Base-by-base conservation (phyloP, 64 coral and sea anemone genomes). In the Actinia equina region DNA sequence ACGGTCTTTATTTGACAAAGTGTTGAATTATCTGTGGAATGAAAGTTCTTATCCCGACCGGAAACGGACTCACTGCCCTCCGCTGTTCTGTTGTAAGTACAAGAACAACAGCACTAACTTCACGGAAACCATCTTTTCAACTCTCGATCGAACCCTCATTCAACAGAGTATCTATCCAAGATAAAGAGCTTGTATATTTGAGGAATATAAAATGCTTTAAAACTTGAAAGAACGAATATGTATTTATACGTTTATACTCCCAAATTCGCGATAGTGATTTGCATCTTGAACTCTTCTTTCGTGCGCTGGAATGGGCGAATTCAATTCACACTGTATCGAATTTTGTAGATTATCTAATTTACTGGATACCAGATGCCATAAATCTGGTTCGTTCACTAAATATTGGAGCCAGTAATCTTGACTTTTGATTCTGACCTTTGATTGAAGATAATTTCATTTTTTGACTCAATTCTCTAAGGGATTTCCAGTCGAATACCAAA, bases 1-100 rank as follows among this genome's bases (percentile, higher is more conserved):
- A 65, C 62, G 62, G 62, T 65, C 22, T 74, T 74, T 74, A 74
- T 74, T 41, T 30, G 69, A 74, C 69, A 74, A 49, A 81, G 49
- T 81, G 78, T 49, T 49, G 43, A 52, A 81, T 81, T 49, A 81
- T 52, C 78, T 81, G 4, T 19, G 78, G 78, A 81, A 81, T 52
- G 78, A 81, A 81, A 15, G 52, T 17, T 52, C 17, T 44, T 17
- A 81, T 81, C 49, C 26, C 27, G 78, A 81, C 78, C 78, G 78
- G 78, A 81, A 81, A 81, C 43, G 44, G 11, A 3, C 12, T 41
- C 69, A 74, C n/a, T 74, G n/a, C 69, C 69, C 69, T 74, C 69
- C 27, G 13, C 69, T 74, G 27, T 41, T 74, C 69, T 74, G 9
- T 74, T 12, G n/a, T 65, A 65, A 23, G 62, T 1, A n/a, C 62